These are phyloP conservation scores for Pteruthius melanotis DNA, from an alignment of 2,113 vertebrate species.

Conservation along the genomic window DNA sequence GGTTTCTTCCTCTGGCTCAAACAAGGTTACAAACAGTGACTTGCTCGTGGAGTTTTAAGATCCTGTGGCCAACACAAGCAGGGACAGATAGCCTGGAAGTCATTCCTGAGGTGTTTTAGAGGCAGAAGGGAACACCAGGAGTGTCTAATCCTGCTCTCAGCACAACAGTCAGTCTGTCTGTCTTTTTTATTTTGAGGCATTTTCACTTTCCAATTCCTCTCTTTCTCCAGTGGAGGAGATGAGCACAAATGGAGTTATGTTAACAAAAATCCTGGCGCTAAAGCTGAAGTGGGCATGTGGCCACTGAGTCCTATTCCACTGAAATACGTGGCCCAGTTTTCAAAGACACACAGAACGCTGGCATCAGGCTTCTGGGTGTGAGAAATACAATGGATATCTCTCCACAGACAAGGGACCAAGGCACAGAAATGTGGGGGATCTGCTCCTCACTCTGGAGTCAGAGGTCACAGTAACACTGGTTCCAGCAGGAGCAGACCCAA, in stretches of 20 bases:
- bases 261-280: background rate
- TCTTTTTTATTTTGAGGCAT: background rate
- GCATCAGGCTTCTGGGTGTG: background rate
- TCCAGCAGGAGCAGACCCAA: background rate
- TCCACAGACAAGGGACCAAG: rapidly evolving
- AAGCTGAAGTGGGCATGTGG: background rate
- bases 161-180: background rate
- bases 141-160: background rate
- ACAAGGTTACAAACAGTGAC: background rate
- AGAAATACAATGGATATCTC: background rate
- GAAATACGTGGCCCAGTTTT: background rate
- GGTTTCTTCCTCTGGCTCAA: background rate
- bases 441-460: background rate
- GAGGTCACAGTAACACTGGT: background rate
- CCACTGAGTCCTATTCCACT: no score
- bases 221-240: background rate
- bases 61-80: background rate
- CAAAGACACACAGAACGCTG: background rate
- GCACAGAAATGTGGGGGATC: background rate
- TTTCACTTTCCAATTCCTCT: background rate
- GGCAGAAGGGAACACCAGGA: background rate
- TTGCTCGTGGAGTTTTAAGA: background rate
- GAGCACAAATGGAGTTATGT: background rate
- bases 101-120: background rate
- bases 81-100: background rate